Conservation (phyloP, 2,113 vertebrate species). For the Oncorhynchus keta region DNA sequence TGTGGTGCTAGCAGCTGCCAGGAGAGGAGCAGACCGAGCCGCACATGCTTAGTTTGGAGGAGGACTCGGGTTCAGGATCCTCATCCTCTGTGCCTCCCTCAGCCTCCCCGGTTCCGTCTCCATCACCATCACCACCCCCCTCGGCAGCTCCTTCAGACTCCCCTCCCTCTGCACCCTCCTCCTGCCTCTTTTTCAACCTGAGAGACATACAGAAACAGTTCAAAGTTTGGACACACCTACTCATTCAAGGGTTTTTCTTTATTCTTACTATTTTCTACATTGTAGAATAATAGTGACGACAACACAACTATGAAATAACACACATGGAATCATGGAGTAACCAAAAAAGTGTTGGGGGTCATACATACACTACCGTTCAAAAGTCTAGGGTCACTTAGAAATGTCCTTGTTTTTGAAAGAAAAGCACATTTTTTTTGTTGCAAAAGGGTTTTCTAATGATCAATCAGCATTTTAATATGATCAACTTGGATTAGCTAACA, state of each 20-base stretch:
- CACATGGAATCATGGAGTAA: too few species aligned
- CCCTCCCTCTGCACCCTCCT: conserved; percentile 62
- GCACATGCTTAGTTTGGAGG: conserved; percentile 82
- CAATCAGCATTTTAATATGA: too few species aligned
- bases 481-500: too few species aligned
- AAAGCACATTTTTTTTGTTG: too few species aligned
- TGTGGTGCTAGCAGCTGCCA: conserved; percentile 83
- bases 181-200: conserved; percentile 86
- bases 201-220: background rate
- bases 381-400: too few species aligned
- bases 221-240: too few species aligned
- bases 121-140: conserved; percentile 48
- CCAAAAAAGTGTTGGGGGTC: too few species aligned
- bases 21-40: conserved; percentile 89
- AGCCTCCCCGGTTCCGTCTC: conserved; percentile 52
- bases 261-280: background rate
- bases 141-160: conserved; percentile 39
- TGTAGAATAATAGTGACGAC: background rate
- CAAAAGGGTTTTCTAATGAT: too few species aligned
- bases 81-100: conserved; percentile 54
- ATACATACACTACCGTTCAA: too few species aligned
- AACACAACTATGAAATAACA: too few species aligned
- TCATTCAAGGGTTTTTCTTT: too few species aligned
- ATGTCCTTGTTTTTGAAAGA: too few species aligned
- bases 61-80: conserved; percentile 64